phyloP scores from a whole-genome alignment of 2,797 vertebrate species.

The Myiotriccus ornatus region DNA sequence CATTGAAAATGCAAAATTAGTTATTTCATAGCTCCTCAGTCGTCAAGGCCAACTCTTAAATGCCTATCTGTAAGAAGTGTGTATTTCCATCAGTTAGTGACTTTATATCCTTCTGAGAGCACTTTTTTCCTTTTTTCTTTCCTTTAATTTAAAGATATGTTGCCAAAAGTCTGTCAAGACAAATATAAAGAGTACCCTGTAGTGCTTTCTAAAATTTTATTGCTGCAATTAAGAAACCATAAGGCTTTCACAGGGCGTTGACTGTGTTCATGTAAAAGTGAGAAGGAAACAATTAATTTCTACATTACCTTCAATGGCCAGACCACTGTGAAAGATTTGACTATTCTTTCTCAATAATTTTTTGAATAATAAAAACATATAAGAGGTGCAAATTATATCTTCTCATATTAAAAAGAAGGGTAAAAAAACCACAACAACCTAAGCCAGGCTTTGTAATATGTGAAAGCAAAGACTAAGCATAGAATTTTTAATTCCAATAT shows the following conservation, averaged over 20 bases:
- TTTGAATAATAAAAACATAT: conserved; percentile 14
- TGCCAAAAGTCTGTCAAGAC: neutral
- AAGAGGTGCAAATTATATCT: conserved; percentile 1
- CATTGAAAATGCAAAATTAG: neutral
- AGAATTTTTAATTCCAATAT: conserved; percentile 40
- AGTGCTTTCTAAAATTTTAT: conserved; percentile 22
- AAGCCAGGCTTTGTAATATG: conserved; percentile 2
- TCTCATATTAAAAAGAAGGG: neutral
- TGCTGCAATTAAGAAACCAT: conserved; percentile 40
- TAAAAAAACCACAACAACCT: neutral
- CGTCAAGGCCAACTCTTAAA: neutral
- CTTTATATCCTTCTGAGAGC: neutral
- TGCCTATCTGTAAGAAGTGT: neutral
- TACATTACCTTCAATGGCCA: neutral
- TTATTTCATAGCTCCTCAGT: neutral
- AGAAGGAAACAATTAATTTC: conserved; percentile 26
- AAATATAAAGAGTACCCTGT: neutral
- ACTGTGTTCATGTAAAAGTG: neutral
- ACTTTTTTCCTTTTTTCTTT: neutral
- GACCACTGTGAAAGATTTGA: conserved; percentile 17
- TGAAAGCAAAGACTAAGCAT: conserved; percentile 14
- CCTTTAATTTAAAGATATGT: neutral
- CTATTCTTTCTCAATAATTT: conserved; percentile 8
- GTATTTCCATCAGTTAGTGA: neutral
- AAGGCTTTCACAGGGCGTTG: neutral